Percentiles rank a stretch among this genome's conserved stretches.
Conservation (phyloP, 2,113 vertebrate genomes). For the Australoheros scitulus region DNA sequence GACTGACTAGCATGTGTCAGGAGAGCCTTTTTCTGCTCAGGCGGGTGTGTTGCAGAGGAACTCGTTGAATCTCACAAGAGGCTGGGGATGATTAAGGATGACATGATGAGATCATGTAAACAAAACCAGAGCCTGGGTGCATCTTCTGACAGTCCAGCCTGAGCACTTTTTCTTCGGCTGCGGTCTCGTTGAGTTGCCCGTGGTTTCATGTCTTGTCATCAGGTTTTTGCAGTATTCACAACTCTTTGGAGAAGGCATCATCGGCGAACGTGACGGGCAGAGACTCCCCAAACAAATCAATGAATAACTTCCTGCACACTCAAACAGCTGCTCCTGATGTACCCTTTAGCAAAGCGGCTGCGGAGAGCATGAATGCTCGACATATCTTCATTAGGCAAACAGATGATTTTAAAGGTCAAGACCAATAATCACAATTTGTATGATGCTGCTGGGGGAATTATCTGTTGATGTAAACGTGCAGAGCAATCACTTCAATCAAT, state of each 20-base stretch:
- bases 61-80: conserved; percentile 21
- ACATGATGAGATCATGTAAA: conserved; percentile 49
- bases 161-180: conserved; percentile 12
- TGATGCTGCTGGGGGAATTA: background rate
- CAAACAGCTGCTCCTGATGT: conserved; percentile 28
- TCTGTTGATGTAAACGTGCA: background rate
- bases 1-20: conserved; percentile 31
- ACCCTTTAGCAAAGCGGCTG: conserved; percentile 32
- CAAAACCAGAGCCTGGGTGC: conserved; percentile 25
- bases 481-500: background rate
- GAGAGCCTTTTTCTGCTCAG: conserved; percentile 23
- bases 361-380: background rate
- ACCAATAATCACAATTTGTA: background rate
- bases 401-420: conserved; percentile 37
- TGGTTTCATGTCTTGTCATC: conserved; percentile 14
- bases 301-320: conserved; percentile 11
- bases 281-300: conserved; percentile 41
- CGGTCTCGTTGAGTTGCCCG: background rate
- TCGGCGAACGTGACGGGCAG: background rate
- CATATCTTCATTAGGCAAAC: conserved; percentile 1
- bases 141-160: background rate
- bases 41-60: conserved; percentile 1
- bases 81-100: conserved; percentile 36
- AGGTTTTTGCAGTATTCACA: conserved; percentile 2
- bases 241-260: background rate